Percentiles rank a stretch among this genome's conserved stretches.
phyloP scores from a whole-genome alignment of 2,888 invertebrate genomes.

The Lissonota sp. region DNA sequence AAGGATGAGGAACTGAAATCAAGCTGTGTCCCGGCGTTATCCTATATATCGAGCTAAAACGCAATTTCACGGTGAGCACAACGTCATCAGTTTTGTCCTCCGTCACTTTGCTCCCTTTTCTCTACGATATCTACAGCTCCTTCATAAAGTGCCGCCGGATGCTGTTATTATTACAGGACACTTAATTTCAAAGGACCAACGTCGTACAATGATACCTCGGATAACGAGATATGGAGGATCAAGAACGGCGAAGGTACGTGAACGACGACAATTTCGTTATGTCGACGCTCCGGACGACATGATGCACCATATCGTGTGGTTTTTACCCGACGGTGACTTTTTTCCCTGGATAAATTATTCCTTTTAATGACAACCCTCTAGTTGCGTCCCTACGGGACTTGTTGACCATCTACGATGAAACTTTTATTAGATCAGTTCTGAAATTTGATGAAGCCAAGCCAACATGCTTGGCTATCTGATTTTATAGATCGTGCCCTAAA shows the following conservation, averaged over 20 bases:
- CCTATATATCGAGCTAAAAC: conserved; percentile 62
- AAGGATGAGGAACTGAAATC: conserved; percentile 37
- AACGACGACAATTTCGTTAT: conserved; percentile 54
- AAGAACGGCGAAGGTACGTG: conserved; percentile 9
- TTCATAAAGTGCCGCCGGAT: conserved; percentile 59
- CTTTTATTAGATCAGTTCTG: background rate
- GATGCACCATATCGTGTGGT: conserved; percentile 3
- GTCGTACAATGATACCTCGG: conserved; percentile 43
- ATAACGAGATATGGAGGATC: conserved; percentile 43
- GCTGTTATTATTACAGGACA: conserved; percentile 60
- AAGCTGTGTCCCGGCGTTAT: conserved; percentile 21
- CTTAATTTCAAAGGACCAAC: conserved; percentile 56
- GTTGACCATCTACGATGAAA: too few relatives aligned
- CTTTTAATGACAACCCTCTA: background rate
- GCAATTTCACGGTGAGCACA: conserved; percentile 62
- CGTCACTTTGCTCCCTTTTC: conserved; percentile 1
- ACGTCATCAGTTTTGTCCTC: conserved; percentile 55
- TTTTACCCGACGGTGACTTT: background rate
- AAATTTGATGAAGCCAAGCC: background rate
- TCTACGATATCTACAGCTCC: conserved; percentile 35
- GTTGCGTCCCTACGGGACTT: too few relatives aligned
- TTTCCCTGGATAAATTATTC: conserved; percentile 20
- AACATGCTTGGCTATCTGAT: too few relatives aligned
- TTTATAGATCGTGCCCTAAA: too few relatives aligned
- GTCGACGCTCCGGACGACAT: conserved; percentile 19